These are phyloP conservation scores for Aspiorhynchus laticeps DNA, from an alignment of 2,113 vertebrate species.

Conservation along the genomic window DNA sequence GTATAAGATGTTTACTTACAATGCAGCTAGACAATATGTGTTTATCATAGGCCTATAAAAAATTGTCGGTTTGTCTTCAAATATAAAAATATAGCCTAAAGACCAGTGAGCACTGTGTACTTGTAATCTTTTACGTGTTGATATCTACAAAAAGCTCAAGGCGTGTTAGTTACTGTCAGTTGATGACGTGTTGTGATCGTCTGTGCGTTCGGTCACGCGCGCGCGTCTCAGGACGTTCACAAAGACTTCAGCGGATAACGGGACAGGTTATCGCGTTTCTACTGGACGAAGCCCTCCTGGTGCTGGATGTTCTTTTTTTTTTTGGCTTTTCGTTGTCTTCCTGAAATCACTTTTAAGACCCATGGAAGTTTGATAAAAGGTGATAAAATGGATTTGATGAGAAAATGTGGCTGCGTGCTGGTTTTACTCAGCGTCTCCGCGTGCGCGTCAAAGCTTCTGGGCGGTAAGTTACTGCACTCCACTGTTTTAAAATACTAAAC, in stretches of 20 bases:
- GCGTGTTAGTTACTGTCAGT: not conserved
- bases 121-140: not conserved
- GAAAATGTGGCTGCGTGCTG: conserved; percentile 26
- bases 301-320: not conserved
- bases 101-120: not conserved
- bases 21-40: not conserved
- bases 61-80: not conserved
- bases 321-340: not conserved
- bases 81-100: not conserved
- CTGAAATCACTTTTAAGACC: not conserved
- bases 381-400: conserved; percentile 56
- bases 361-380: conserved; percentile 27
- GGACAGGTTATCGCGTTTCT: not conserved
- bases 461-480: conserved; percentile 52
- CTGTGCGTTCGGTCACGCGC: conserved; percentile 5
- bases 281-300: not conserved
- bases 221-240: not conserved
- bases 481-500: not conserved
- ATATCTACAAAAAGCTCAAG: not conserved
- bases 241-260: conserved; percentile 1
- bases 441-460: conserved; percentile 50
- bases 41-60: not conserved
- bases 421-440: conserved; percentile 43
- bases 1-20: not conserved
- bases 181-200: conserved; percentile 6